These are phyloP conservation scores for Tachina lurida DNA, from an alignment of 2,888 invertebrate genomes.

Conservation along the genomic window DNA sequence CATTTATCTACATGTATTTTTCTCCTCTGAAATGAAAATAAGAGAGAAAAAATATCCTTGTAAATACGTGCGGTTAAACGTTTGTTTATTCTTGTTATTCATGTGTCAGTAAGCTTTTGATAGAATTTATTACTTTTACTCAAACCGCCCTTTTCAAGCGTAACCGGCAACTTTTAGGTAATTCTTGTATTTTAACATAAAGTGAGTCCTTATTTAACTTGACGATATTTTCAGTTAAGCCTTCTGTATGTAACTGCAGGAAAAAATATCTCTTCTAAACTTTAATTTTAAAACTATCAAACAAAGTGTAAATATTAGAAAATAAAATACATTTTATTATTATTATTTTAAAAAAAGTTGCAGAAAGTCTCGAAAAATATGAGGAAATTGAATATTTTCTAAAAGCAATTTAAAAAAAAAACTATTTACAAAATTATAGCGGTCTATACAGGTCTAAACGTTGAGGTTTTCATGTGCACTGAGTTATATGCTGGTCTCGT, in stretches of 20 bases:
- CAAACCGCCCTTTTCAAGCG: conserved; percentile 25
- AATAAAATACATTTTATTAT: too few relatives aligned
- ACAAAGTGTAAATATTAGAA: too few relatives aligned
- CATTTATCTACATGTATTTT: not conserved
- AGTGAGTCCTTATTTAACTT: not conserved
- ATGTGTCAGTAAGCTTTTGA: conserved; percentile 46
- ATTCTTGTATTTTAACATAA: not conserved
- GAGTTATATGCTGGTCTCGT: conserved; percentile 67
- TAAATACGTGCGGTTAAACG: not conserved
- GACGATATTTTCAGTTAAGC: not conserved
- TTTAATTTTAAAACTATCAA: too few relatives aligned
- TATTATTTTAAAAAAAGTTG: too few relatives aligned
- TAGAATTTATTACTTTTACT: conserved; percentile 49
- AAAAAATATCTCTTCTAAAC: not conserved
- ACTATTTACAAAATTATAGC: not conserved
- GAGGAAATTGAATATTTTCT: too few relatives aligned
- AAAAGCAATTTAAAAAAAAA: not conserved
- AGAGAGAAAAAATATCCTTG: not conserved
- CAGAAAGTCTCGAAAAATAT: too few relatives aligned
- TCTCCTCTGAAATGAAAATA: not conserved
- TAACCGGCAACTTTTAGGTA: conserved; percentile 1
- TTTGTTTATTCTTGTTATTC: conserved; percentile 26
- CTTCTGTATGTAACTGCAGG: not conserved
- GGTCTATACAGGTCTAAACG: not conserved
- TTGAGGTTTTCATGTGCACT: not conserved